Evolutionary conservation across 2,113 vertebrate genomes (phyloP).

Genomic region (Cyanoderma ruficeps): DNA sequence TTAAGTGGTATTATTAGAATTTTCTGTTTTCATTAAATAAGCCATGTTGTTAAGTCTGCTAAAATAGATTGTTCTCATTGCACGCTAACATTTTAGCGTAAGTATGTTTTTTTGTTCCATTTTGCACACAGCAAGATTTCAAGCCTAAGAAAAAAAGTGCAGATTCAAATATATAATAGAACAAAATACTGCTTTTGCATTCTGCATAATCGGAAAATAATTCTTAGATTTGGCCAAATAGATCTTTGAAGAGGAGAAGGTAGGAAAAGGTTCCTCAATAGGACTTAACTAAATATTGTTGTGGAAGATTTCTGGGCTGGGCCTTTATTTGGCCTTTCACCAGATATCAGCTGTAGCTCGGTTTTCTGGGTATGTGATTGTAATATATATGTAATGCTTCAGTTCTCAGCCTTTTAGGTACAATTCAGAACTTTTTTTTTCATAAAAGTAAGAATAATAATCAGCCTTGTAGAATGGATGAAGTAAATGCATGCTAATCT

Average conservation of each 20-base stretch:
- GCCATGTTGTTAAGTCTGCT: not conserved
- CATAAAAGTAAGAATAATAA: not conserved
- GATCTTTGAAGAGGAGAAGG: not conserved
- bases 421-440: not conserved
- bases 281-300: not conserved
- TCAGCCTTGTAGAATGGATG: not conserved
- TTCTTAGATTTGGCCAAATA: not conserved
- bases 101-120: not conserved
- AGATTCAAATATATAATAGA: not conserved
- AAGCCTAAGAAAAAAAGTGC: not conserved
- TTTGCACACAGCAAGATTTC: not conserved
- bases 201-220: not conserved
- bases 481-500: not conserved
- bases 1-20: not conserved
- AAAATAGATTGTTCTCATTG: not conserved
- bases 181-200: not conserved
- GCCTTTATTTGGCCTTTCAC: not conserved
- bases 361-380: not conserved
- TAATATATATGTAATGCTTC: not conserved
- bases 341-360: not conserved
- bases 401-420: not conserved
- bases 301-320: not conserved
- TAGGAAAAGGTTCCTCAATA: not conserved
- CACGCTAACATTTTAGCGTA: not conserved
- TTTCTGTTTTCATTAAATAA: not conserved